Base-by-base conservation (phyloP, 2,888 invertebrate genomes). In the Rhimphoctona megacephalus region DNA sequence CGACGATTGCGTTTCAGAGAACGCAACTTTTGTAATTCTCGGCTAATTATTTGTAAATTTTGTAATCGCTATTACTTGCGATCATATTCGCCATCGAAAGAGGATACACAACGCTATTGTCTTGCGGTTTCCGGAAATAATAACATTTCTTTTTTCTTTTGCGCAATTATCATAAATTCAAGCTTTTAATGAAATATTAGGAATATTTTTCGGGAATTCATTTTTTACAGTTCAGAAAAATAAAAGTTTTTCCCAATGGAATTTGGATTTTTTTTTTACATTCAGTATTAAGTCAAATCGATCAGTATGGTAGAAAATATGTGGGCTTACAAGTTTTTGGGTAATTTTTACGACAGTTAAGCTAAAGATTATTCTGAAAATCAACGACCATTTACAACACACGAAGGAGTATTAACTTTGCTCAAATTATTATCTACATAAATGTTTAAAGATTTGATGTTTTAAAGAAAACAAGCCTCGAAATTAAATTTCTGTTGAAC, bases 21-120 rank as follows among this genome's bases (percentile, higher is more conserved):
- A 46, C 46, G 61, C 33, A 19, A 54, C 43, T 74, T 70, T 25
- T 30, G 64, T 49, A 46, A 77, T 66, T 49, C 52, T 70, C 49
- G 30, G n/a, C 57, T 76, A 76, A 76, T 84, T 77, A 73, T 78
- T 54, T 73, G 72, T 49, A 67, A 25, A 39, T 77, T 77, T 77
- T 77, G 77, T 52, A 67, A 77, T 17, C 19, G 66, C 36, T n/a
- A 73, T 61, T 69, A 30, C 67, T 17, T 46, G 22, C 69, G 30
- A 84, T 76, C n/a, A 70, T 70, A 61, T 19, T 61, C 25, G 73
- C 19, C 67, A 83, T 77, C 52, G 43, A 81, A 19, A 46, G 33
- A 81, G 43, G 36, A 72, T 72, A 39, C 54, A 81, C n/a, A 36
- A 57, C 43, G 64, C 67, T 57, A 7, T 85, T 81, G 61, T 64